Evolutionary conservation across 2,797 vertebrate species (phyloP).

Genomic region (Pangasius sanitwongsei): DNA sequence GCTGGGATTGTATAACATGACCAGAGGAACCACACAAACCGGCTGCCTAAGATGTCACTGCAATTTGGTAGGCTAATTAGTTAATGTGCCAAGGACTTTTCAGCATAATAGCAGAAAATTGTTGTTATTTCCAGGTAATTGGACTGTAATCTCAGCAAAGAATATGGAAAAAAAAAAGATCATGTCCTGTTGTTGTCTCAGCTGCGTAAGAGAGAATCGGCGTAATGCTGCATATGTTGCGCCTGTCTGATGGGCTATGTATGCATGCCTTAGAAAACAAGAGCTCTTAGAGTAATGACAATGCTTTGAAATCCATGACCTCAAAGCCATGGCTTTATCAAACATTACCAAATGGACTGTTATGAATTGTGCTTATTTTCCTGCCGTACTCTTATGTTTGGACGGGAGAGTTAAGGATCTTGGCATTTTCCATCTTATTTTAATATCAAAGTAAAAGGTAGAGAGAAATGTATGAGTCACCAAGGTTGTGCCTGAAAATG

Average conservation of each 20-base stretch:
- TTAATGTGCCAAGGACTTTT: conserved; percentile 56
- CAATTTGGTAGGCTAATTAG: conserved; percentile 56
- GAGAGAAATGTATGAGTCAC: neutral
- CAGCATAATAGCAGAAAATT: conserved; percentile 58
- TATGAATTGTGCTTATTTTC: neutral
- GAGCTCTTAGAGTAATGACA: conserved; percentile 26
- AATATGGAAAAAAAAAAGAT: conserved; percentile 15
- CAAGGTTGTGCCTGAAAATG: neutral
- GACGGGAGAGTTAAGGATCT: neutral
- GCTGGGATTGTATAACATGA: neutral
- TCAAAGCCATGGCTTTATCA: conserved; percentile 5
- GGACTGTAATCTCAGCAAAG: conserved; percentile 48
- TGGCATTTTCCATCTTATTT: conserved; percentile 1
- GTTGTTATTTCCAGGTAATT: conserved; percentile 50
- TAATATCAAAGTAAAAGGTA: neutral
- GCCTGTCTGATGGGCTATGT: conserved; percentile 3
- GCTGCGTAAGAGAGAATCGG: conserved; percentile 11
- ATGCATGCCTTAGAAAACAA: conserved; percentile 21
- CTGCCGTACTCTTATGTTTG: neutral
- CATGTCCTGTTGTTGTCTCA: conserved; percentile 38
- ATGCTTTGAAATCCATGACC: conserved; percentile 26
- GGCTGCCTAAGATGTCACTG: conserved; percentile 18
- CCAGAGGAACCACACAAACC: neutral
- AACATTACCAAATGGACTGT: neutral
- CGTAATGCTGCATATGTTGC: conserved; percentile 9